Percentiles rank a stretch among this genome's conserved stretches.
Evolutionary conservation across 2,888 invertebrate species (phyloP).

Genomic region (Patella depressa): DNA sequence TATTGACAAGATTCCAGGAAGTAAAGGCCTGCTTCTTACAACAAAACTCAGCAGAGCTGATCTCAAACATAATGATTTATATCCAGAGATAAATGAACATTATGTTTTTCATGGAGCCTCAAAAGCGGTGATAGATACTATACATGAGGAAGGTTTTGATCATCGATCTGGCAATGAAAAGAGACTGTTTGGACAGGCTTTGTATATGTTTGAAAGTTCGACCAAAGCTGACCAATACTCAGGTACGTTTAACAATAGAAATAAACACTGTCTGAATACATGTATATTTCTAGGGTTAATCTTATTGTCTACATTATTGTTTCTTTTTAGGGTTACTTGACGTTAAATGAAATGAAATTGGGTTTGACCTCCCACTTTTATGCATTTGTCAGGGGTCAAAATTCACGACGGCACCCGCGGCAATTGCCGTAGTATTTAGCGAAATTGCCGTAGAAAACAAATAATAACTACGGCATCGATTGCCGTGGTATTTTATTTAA

Average conservation of each 20-base stretch:
- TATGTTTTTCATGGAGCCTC: constrained; percentile 58
- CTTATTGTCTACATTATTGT: too few species aligned
- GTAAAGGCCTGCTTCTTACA: constrained; percentile 22
- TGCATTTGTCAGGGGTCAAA: too few species aligned
- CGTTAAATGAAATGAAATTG: too few species aligned
- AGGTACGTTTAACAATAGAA: constrained; percentile 28
- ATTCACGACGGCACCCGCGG: too few species aligned
- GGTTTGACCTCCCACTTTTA: too few species aligned
- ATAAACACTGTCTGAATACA: too few species aligned
- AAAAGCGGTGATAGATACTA: constrained; percentile 36
- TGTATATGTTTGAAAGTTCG: constrained; percentile 54
- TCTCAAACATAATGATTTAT: constrained; percentile 29
- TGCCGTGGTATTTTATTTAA: too few species aligned
- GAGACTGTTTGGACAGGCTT: constrained; percentile 52
- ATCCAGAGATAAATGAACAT: constrained; percentile 48
- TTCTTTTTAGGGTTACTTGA: too few species aligned
- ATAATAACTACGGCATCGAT: too few species aligned
- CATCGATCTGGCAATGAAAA: constrained; percentile 35
- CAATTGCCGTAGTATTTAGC: too few species aligned
- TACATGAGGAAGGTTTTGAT: constrained; percentile 49
- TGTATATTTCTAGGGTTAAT: too few species aligned
- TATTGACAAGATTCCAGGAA: constrained; percentile 24
- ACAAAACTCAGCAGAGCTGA: constrained; percentile 17
- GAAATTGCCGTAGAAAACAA: too few species aligned
- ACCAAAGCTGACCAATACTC: constrained; percentile 59